phyloP scores from a whole-genome alignment of 2,888 invertebrate species.

The Ochropleura plecta region DNA sequence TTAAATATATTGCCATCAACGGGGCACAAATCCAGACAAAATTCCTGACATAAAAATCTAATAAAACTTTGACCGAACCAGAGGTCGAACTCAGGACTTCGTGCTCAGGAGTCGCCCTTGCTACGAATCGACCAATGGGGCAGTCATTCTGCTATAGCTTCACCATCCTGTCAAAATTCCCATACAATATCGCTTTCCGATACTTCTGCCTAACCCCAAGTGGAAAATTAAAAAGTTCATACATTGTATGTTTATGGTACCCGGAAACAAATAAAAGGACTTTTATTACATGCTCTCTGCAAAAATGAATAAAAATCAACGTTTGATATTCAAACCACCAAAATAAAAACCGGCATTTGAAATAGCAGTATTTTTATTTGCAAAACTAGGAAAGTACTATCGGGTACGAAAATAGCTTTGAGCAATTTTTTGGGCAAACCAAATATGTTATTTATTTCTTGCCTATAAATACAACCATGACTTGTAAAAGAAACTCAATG shows the following conservation, averaged over 20 bases:
- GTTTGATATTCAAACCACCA: constrained; percentile 19
- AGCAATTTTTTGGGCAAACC: not conserved
- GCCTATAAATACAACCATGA: not conserved
- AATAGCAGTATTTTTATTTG: constrained; percentile 19
- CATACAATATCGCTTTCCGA: not conserved
- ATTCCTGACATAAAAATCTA: no score
- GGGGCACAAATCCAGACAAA: no score
- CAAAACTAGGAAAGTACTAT: not conserved
- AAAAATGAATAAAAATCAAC: constrained; percentile 7
- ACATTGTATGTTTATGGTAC: constrained; percentile 11
- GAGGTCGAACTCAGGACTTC: no score
- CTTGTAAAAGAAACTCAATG: not conserved
- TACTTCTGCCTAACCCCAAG: not conserved
- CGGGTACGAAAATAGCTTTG: not conserved
- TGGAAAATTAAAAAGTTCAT: constrained; percentile 5
- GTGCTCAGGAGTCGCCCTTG: no score
- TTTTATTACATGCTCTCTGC: constrained; percentile 20
- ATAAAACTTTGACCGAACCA: no score
- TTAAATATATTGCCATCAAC: no score
- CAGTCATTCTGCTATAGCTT: no score
- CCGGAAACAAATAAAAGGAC: constrained; percentile 14
- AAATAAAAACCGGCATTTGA: constrained; percentile 14
- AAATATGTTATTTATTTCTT: not conserved
- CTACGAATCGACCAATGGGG: no score
- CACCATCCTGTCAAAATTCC: not conserved